Conservation (phyloP, 2,797 vertebrate species). For the Synanceia verrucosa region DNA sequence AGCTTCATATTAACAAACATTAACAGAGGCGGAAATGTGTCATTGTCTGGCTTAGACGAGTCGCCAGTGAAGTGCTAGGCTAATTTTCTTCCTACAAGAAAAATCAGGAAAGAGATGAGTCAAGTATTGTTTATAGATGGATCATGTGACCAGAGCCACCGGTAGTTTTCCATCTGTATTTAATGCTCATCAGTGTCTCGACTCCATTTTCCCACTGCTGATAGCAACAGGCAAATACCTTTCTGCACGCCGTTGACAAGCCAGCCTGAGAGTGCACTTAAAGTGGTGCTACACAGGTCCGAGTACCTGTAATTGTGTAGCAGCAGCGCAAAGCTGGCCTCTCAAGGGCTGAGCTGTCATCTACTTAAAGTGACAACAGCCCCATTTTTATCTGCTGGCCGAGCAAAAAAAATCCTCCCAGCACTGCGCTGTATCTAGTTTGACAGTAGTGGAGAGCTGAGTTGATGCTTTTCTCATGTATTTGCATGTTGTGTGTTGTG, state of each 20-base stretch:
- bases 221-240: constrained; percentile 93
- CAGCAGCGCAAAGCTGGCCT: constrained; percentile 87
- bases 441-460: constrained; percentile 64
- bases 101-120: constrained; percentile 54
- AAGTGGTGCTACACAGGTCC: constrained; percentile 94
- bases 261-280: constrained; percentile 92
- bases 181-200: constrained; percentile 89
- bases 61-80: constrained; percentile 14
- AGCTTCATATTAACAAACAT: constrained; percentile 42
- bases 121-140: constrained; percentile 81
- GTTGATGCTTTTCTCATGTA: constrained; percentile 62
- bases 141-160: constrained; percentile 65
- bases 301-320: constrained; percentile 96
- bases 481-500: constrained; percentile 70
- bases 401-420: constrained; percentile 40
- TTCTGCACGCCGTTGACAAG: constrained; percentile 92
- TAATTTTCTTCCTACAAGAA: constrained; percentile 43
- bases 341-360: constrained; percentile 95
- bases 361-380: constrained; percentile 93
- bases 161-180: constrained; percentile 83
- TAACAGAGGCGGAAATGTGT: constrained; percentile 23
- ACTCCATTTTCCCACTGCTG: constrained; percentile 87
- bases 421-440: constrained; percentile 62
- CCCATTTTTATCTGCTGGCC: constrained; percentile 78
- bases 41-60: constrained; percentile 24